Percentiles rank a stretch among this genome's conserved stretches.
Conservation (phyloP, 2,113 vertebrate genomes). For the Raja brachyura region DNA sequence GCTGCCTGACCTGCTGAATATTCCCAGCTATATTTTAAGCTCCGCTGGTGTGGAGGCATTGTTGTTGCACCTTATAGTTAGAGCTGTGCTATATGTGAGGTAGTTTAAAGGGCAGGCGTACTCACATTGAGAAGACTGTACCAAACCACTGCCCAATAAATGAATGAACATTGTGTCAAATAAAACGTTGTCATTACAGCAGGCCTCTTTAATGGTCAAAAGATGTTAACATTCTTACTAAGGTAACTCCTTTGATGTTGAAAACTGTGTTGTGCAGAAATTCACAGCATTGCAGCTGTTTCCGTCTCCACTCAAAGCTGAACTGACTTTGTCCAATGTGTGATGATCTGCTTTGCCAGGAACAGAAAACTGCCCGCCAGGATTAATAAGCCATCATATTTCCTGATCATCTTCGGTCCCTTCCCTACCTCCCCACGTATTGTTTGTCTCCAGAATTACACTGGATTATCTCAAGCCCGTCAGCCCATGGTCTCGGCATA, state of each 20-base stretch:
- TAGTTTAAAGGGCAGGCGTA: not conserved
- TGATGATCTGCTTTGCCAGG: not conserved
- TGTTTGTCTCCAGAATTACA: not conserved
- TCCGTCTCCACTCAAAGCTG: not conserved
- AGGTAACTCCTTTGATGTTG: not conserved
- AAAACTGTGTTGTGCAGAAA: not conserved
- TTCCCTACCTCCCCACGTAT: not conserved
- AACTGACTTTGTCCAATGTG: not conserved
- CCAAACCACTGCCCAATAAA: not conserved
- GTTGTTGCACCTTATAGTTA: not conserved
- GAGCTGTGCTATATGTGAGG: not conserved
- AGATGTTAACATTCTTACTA: not conserved
- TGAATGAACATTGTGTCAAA: not conserved
- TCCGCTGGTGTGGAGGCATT: not conserved
- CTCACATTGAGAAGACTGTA: not conserved
- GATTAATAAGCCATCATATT: not conserved
- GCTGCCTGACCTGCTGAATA: no score
- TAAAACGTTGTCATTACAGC: not conserved
- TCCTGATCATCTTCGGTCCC: not conserved
- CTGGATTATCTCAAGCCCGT: not conserved
- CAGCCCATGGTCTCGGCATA: not conserved
- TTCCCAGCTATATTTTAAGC: not conserved
- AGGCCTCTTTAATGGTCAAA: not conserved
- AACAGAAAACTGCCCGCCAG: not conserved
- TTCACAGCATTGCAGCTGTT: not conserved